Conservation (phyloP, 2,797 vertebrate genomes). For the Mycteria americana region DNA sequence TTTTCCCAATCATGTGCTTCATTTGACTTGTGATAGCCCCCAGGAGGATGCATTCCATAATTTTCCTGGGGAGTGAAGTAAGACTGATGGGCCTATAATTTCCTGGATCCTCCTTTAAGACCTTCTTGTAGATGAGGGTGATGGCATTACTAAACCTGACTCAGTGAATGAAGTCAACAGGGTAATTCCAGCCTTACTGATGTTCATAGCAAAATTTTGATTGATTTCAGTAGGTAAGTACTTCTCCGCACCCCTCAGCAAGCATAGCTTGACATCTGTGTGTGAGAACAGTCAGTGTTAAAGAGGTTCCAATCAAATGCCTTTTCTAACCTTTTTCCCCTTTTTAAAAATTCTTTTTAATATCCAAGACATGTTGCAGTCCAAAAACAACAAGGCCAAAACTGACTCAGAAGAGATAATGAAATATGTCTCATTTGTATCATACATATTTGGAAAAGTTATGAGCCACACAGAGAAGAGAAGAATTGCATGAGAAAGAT, state of each 20-base stretch:
- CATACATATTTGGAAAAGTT: not conserved
- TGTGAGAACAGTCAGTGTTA: not conserved
- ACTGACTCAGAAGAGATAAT: not conserved
- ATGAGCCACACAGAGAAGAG: not conserved
- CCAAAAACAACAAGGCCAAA: not conserved
- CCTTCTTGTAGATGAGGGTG: not conserved
- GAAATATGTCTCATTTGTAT: not conserved
- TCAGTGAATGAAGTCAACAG: not conserved
- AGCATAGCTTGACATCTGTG: not conserved
- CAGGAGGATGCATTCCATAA: not conserved
- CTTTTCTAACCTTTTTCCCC: not conserved
- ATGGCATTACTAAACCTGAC: not conserved
- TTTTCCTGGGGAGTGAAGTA: not conserved
- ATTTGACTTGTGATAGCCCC: not conserved
- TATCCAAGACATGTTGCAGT: not conserved
- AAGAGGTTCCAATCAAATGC: not conserved
- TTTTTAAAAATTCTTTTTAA: not conserved
- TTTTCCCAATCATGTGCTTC: not conserved
- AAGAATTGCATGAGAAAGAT: not conserved
- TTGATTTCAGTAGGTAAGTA: not conserved
- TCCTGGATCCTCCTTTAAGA: not conserved
- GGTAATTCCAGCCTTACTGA: not conserved
- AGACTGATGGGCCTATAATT: not conserved
- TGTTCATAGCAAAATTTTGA: not conserved
- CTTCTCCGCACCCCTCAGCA: not conserved